Evolutionary conservation across 2,888 invertebrate genomes (phyloP).

Genomic region (Heliconius charithonia): DNA sequence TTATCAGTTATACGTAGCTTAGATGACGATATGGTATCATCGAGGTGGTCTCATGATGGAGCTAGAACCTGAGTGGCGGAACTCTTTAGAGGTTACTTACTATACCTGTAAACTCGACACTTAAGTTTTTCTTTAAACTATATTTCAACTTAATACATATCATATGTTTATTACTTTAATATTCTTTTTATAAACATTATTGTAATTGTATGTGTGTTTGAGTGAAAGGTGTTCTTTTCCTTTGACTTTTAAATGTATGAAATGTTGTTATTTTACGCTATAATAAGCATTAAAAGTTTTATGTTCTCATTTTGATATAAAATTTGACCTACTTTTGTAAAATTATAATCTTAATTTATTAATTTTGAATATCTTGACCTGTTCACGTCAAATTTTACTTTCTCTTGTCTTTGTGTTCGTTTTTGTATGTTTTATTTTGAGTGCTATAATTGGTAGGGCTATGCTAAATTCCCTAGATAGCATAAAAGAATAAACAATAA

Average conservation of each 20-base stretch:
- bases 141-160: background rate
- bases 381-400: background rate
- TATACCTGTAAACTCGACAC: background rate
- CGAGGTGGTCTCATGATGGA: background rate
- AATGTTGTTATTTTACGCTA: background rate
- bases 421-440: background rate
- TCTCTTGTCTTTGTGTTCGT: background rate
- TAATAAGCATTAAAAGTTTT: background rate
- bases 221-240: background rate
- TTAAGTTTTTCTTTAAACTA: background rate
- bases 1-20: too few species aligned
- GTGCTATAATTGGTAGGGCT: background rate
- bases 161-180: background rate
- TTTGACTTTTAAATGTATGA: background rate
- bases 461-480: background rate
- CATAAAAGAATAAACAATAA: background rate
- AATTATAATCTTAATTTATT: constrained; percentile 1
- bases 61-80: background rate
- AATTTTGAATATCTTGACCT: background rate
- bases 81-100: background rate
- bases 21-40: background rate
- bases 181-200: background rate
- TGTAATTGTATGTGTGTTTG: background rate
- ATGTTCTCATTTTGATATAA: background rate
- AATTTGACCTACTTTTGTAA: background rate